phyloP scores from a whole-genome alignment of 2,113 vertebrate genomes.

The Sprattus sprattus region DNA sequence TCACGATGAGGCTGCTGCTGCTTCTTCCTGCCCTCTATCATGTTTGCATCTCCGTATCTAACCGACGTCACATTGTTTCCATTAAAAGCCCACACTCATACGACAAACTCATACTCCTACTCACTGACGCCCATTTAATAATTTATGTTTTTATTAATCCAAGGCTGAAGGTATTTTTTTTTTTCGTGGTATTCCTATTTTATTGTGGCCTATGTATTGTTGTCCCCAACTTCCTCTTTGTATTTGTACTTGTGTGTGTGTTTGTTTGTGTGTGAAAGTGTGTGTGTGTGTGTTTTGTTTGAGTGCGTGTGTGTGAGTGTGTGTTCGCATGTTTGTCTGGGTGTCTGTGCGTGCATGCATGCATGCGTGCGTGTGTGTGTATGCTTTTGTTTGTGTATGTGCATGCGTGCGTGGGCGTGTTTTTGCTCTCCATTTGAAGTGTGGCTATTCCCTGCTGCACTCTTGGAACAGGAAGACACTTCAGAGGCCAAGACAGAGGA shows the following conservation, averaged over 20 bases:
- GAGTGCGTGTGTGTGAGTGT: not conserved
- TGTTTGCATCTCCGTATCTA: not conserved
- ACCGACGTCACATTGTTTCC: not conserved
- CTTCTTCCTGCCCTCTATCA: not conserved
- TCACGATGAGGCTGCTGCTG: not conserved
- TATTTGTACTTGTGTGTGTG: not conserved
- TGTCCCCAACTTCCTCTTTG: not conserved
- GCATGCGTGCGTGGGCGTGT: not conserved
- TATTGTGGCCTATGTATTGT: not conserved
- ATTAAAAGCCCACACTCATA: constrained; percentile 17
- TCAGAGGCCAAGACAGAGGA: not conserved
- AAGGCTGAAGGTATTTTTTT: not conserved
- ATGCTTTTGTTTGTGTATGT: too few species aligned
- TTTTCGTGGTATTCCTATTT: constrained; percentile 22
- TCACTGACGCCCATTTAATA: too few species aligned
- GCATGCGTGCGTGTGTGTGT: not conserved
- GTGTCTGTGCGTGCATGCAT: not conserved
- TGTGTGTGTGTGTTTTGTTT: not conserved
- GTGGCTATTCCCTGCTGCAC: not conserved
- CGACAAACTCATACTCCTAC: not conserved
- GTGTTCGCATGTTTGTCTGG: not conserved
- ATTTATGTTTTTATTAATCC: constrained; percentile 15
- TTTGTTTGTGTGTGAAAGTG: not conserved
- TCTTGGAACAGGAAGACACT: not conserved
- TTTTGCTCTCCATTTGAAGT: not conserved